Evolutionary conservation across 2,888 invertebrate species (phyloP).

Genomic region (Fragum sueziense): DNA sequence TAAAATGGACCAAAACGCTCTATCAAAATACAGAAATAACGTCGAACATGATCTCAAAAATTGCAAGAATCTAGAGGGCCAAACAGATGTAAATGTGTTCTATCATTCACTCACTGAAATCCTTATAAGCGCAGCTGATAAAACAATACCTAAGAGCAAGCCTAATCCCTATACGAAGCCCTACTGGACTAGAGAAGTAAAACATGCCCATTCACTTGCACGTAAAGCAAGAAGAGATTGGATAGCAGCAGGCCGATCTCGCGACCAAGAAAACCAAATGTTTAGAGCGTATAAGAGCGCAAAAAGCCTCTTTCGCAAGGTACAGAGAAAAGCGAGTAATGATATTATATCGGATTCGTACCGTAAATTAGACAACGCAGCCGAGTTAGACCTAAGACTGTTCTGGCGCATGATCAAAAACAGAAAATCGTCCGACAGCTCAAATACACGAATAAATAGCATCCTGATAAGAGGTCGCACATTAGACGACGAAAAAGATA

Average conservation of each 20-base stretch:
- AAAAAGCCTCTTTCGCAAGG: neutral
- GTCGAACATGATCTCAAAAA: neutral
- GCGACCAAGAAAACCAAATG: neutral
- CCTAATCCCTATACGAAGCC: neutral
- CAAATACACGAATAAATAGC: neutral
- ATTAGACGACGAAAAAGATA: neutral
- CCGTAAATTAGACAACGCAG: neutral
- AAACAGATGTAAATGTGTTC: neutral
- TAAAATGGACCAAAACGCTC: neutral
- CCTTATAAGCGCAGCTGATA: neutral
- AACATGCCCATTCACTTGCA: neutral
- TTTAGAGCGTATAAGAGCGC: neutral
- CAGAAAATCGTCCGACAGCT: neutral
- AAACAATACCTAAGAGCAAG: neutral
- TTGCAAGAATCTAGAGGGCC: neutral
- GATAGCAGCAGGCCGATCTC: neutral
- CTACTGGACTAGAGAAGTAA: neutral
- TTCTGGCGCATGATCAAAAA: neutral
- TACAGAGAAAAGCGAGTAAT: neutral
- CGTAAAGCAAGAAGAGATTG: neutral
- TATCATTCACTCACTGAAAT: neutral
- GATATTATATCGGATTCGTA: neutral
- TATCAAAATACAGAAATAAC: neutral
- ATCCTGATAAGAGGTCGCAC: neutral
- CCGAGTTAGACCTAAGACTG: neutral